These are phyloP conservation scores for Tupaia tana DNA, from an alignment of 2,113 vertebrate genomes.

Conservation along the genomic window DNA sequence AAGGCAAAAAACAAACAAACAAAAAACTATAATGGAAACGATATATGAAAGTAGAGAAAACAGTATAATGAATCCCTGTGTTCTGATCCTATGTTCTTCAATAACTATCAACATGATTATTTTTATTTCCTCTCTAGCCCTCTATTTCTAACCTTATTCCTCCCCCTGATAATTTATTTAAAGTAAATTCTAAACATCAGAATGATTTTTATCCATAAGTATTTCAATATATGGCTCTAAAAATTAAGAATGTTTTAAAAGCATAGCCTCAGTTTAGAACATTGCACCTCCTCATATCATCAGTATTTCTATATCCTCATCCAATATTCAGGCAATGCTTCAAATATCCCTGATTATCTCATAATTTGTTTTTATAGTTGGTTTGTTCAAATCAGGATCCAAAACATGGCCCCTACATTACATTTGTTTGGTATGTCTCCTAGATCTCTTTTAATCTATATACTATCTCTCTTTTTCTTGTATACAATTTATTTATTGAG, in stretches of 20 bases:
- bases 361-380: background rate
- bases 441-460: conserved; percentile 9
- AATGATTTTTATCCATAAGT: background rate
- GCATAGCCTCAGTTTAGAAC: background rate
- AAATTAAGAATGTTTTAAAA: background rate
- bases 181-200: background rate
- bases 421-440: background rate
- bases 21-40: background rate
- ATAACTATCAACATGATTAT: background rate
- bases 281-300: background rate
- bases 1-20: too few relatives aligned
- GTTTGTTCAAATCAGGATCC: background rate
- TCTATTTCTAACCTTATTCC: background rate
- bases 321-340: background rate
- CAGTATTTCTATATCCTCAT: background rate
- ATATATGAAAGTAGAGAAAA: background rate
- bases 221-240: background rate
- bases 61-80: background rate
- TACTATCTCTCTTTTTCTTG: background rate
- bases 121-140: background rate
- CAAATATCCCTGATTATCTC: background rate
- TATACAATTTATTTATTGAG: background rate
- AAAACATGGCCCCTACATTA: background rate
- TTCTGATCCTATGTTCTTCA: background rate
- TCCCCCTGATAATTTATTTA: background rate